A percentile compares a stretch with the other conserved stretches of the same genome.
These are phyloP conservation scores for Brienomyrus longianalis DNA, from an alignment of 2,113 vertebrate genomes.

Conservation along the genomic window DNA sequence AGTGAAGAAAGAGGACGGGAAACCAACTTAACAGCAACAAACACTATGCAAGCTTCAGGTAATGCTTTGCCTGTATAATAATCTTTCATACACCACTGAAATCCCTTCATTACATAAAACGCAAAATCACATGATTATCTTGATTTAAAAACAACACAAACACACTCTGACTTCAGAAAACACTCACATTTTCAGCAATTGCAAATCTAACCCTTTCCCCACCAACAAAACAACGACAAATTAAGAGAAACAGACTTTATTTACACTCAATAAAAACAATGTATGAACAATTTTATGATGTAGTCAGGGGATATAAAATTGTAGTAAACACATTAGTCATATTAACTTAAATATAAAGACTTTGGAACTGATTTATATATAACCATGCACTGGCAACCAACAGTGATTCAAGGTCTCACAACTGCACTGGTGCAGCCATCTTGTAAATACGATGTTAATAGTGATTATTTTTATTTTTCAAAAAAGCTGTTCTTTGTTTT, in stretches of 20 bases:
- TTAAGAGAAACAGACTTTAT: background rate
- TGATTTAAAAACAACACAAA: background rate
- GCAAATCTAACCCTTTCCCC: background rate
- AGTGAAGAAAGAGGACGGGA: slow-evolving; percentile 13
- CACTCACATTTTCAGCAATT: background rate
- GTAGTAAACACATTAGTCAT: background rate
- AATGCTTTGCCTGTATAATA: background rate
- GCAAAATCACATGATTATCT: background rate
- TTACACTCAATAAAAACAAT: background rate
- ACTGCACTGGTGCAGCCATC: background rate
- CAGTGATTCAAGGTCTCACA: background rate
- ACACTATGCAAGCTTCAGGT: background rate
- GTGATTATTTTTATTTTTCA: background rate
- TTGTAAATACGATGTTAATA: background rate
- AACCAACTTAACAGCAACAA: background rate
- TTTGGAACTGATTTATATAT: background rate
- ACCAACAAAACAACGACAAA: background rate
- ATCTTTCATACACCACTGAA: background rate
- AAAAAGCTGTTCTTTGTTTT: background rate
- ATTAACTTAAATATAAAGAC: background rate
- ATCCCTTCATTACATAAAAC: background rate
- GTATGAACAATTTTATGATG: background rate
- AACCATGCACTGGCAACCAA: background rate
- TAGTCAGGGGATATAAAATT: background rate
- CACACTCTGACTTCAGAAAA: background rate